Evolutionary conservation across 2,888 invertebrate genomes (phyloP).

Genomic region (Eudemis profundana): DNA sequence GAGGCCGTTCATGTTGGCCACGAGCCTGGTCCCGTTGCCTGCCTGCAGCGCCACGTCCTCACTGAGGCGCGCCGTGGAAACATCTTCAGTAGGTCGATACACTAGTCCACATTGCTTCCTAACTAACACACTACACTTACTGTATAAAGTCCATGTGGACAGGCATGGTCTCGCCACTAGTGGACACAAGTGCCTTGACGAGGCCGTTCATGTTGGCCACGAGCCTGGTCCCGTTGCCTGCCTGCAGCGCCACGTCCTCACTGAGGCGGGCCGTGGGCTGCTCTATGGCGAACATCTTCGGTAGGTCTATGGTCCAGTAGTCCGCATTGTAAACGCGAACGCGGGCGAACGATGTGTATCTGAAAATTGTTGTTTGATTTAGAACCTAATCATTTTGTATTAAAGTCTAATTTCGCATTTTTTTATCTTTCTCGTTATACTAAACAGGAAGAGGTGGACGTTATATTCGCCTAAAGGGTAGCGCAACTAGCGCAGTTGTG

Average conservation of each 20-base stretch:
- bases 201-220: slow-evolving; percentile 89
- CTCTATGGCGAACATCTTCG: slow-evolving; percentile 75
- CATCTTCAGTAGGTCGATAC: too few species aligned
- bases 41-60: background rate
- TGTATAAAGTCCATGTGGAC: slow-evolving; percentile 92
- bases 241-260: slow-evolving; percentile 68
- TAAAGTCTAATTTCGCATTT: too few species aligned
- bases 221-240: slow-evolving; percentile 75
- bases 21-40: background rate
- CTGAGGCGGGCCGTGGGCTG: slow-evolving; percentile 64
- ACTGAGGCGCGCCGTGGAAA: too few species aligned
- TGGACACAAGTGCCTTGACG: slow-evolving; percentile 87
- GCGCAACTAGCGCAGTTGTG: too few species aligned
- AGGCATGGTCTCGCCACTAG: slow-evolving; percentile 71
- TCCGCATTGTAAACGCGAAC: slow-evolving; percentile 84
- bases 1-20: slow-evolving; percentile 85
- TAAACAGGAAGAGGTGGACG: too few species aligned
- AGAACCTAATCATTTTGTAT: too few species aligned
- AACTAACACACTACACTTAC: slow-evolving; percentile 72
- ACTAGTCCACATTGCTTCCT: too few species aligned
- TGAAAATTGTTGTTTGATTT: slow-evolving; percentile 46
- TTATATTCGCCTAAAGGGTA: too few species aligned
- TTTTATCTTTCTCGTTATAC: too few species aligned
- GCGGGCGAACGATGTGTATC: slow-evolving; percentile 82
- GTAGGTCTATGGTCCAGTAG: slow-evolving; percentile 74